These are phyloP conservation scores for Psilanteris sp. DNA, from an alignment of 1,140 invertebrate species.

Conservation along the genomic window DNA sequence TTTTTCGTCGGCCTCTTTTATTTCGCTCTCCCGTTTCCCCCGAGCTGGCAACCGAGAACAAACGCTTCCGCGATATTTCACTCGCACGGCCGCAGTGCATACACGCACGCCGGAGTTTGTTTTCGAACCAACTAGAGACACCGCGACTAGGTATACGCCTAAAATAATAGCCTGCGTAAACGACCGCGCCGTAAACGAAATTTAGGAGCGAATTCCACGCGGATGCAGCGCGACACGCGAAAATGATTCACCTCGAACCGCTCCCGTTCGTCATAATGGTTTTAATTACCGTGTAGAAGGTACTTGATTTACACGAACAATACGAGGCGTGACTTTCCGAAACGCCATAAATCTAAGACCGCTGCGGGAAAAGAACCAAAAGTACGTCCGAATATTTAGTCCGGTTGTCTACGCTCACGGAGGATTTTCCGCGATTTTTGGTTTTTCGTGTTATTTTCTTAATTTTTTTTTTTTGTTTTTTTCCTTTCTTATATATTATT, in stretches of 20 bases:
- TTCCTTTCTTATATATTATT: too few relatives aligned
- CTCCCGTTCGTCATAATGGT: constrained; percentile 54
- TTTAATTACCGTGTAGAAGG: constrained; percentile 59
- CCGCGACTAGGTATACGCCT: constrained; percentile 42
- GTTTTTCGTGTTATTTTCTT: neutral
- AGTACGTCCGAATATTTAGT: constrained; percentile 20
- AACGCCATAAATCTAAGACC: constrained; percentile 29
- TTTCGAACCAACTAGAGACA: constrained; percentile 58
- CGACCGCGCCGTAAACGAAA: constrained; percentile 58
- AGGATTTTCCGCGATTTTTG: too few relatives aligned
- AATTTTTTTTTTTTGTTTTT: too few relatives aligned
- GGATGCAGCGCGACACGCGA: constrained; percentile 55
- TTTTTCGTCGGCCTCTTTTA: neutral
- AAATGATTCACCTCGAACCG: constrained; percentile 60
- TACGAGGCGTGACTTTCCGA: constrained; percentile 50
- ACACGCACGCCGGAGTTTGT: constrained; percentile 32
- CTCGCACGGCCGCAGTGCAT: constrained; percentile 16
- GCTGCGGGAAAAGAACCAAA: constrained; percentile 19
- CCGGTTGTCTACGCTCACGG: too few relatives aligned
- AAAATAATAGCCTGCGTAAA: constrained; percentile 61
- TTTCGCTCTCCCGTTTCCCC: constrained; percentile 8
- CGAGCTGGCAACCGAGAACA: constrained; percentile 20
- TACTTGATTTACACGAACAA: constrained; percentile 58
- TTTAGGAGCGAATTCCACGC: constrained; percentile 59
- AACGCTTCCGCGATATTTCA: constrained; percentile 46